Base-by-base conservation (phyloP, 2,797 vertebrate genomes). In the Vultur gryphus region DNA sequence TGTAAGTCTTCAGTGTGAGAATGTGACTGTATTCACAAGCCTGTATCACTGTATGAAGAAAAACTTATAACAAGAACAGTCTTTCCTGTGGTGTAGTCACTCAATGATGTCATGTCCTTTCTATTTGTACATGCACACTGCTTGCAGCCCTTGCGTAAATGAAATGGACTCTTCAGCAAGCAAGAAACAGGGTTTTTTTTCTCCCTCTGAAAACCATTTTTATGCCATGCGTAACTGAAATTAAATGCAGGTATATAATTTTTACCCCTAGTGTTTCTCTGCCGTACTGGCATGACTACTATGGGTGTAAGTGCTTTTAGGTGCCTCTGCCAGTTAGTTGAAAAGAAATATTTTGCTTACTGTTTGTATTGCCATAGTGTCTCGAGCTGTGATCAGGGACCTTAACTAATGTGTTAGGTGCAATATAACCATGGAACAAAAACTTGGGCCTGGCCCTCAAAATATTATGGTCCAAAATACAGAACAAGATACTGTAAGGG, bases 271-370 rank as follows among this genome's bases (percentile, higher is more conserved):
- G 59, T 80, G 24, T 58, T 87, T 87, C 43, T 88, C 26, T 88
- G 58, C 39, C 1, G 0, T 69, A 10, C n/a, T 81, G 55, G 26
- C 31, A 43, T 54, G 52, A 33, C 48, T 83, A 0, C 33, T 73
- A 2, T 24, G 51, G n/a, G 6, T 9, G 4, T 35, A 49, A 84
- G 16, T 51, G 39, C 43, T 88, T 91, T 82, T 76, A 78, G 37
- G 31, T 91, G 28, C 44, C 33, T 75, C 37, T 86, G 43, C 58
- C 61, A 72, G 39, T 62, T 44, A 62, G 51, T 20, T 71, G 48
- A 71, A 73, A 59, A 52, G 28, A 90, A 75, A n/a, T 90, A 61
- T 66, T 92, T 92, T 94, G 31, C 64, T 80, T 78, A 33, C 43
- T 71, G 39, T 88, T 88, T 81, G 18, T 72, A 76, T 88, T 93